Evolutionary conservation across 2,888 invertebrate species (phyloP).

Genomic region (Ormyrus thymus): DNA sequence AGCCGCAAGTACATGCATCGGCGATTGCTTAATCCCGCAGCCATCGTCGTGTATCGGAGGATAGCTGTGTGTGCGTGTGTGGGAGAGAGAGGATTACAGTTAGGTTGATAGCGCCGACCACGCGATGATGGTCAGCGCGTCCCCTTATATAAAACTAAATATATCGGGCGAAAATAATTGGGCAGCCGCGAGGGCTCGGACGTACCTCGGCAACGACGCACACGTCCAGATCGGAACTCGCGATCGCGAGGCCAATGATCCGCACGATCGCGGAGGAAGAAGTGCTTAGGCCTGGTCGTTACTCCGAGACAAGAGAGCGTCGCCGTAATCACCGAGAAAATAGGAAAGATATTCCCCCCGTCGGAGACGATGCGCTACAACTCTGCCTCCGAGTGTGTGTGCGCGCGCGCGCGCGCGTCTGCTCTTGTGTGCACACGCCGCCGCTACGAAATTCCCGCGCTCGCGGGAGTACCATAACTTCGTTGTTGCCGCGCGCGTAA

Average conservation of each 20-base stretch:
- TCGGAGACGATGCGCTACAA: slow-evolving; percentile 47
- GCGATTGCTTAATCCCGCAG: slow-evolving; percentile 65
- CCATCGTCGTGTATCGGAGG: no score
- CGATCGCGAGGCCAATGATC: slow-evolving; percentile 55
- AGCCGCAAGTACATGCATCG: background rate
- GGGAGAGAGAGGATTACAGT: slow-evolving; percentile 62
- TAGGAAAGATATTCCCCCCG: slow-evolving; percentile 54
- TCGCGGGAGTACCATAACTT: slow-evolving; percentile 55
- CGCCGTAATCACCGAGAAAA: slow-evolving; percentile 57
- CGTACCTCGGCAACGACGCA: slow-evolving; percentile 50
- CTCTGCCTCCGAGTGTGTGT: background rate
- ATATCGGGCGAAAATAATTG: slow-evolving; percentile 65
- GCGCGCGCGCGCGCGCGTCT: background rate
- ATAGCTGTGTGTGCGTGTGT: slow-evolving; percentile 64
- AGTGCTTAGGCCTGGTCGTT: slow-evolving; percentile 59
- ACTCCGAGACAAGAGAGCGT: slow-evolving; percentile 55
- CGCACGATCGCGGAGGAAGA: slow-evolving; percentile 56
- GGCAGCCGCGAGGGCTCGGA: slow-evolving; percentile 53
- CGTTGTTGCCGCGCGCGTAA: slow-evolving; percentile 52
- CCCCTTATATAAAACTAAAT: slow-evolving; percentile 50
- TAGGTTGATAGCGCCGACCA: slow-evolving; percentile 61
- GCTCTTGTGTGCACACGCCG: background rate
- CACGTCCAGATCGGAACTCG: slow-evolving; percentile 49
- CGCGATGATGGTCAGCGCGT: slow-evolving; percentile 60
- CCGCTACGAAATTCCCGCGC: slow-evolving; percentile 55